Base-by-base conservation (phyloP, 2,797 vertebrate genomes). In the Myotis findleyi region DNA sequence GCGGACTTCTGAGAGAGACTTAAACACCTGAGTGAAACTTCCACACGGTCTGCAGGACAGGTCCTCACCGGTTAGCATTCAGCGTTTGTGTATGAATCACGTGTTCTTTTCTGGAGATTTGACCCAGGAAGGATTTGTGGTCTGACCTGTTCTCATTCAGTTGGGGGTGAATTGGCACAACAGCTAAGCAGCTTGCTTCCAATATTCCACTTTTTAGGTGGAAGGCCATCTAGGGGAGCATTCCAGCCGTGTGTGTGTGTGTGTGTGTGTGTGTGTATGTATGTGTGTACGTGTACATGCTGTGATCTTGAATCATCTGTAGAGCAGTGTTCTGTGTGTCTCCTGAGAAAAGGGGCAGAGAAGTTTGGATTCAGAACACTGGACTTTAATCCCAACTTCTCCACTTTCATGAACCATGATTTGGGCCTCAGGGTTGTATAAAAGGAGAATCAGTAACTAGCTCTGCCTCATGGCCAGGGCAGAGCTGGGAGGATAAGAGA, bases 221-320 rank as follows among this genome's bases (percentile, higher is more conserved):
- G 71, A 71, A 81, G 72, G 17, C 4, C 5, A 2, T 13, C n/a
- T 6, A 2, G 55, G 12, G 0, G 73, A 59, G 27, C 41, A 2
- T 27, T 27, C 10, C 4, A 14, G 30, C 6, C 44, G 2, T 9
- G 20, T 6, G 75, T 21, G n/a, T 7, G 17, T 17, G 27, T 51
- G 73, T 53, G 2, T 9, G 20, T 6, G 75, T 21, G n/a, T 12
- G 27, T 16, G 27, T 49, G 81, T 36, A 7, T 47, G 81, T 36
- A 7, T 47, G 47, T 47, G 47, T 47, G 47, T 8, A 0, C 0
- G 5, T 0, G 5, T 0, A 0, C 0, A 0, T 21, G 8, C 49
- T 38, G 30, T 49, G 59, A 57, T 16, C n/a, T 0, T n/a, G 23
- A 30, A 21, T 10, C 0, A 3, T 33, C n/a, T 44, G 16, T 64